A percentile compares a stretch with the other conserved stretches of the same genome.
Evolutionary conservation across 53 echinoderm and acorn worm species (phyloP).

Genomic region (Stichopus horrens): DNA sequence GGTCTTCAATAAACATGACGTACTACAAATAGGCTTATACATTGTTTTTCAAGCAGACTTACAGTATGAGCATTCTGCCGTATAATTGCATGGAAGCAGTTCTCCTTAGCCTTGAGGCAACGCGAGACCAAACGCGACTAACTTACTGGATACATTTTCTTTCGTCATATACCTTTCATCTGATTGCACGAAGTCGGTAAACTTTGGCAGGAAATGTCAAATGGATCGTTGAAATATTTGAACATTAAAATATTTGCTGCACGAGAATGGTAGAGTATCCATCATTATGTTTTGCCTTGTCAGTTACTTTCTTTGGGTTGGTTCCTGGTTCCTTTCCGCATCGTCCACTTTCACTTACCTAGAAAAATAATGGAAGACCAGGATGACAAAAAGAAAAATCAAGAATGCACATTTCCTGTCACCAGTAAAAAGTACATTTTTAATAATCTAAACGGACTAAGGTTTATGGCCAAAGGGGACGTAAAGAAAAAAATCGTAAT

Average conservation of each 20-base stretch:
- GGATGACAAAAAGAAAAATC: neutral
- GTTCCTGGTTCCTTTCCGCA: neutral
- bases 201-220: too few relatives aligned
- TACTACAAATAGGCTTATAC: too few relatives aligned
- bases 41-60: too few relatives aligned
- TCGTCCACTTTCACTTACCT: neutral
- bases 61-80: too few relatives aligned
- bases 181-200: too few relatives aligned
- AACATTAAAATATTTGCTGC: neutral
- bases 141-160: too few relatives aligned
- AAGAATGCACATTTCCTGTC: neutral
- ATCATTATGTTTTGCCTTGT: neutral
- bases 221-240: neutral
- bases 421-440: neutral
- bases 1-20: too few relatives aligned
- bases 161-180: too few relatives aligned
- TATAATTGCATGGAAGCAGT: too few relatives aligned
- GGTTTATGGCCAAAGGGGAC: neutral
- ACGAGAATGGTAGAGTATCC: neutral
- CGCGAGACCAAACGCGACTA: too few relatives aligned
- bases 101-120: too few relatives aligned
- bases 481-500: neutral
- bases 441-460: slow-evolving; percentile 6
- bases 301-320: neutral
- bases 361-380: neutral